Evolutionary conservation across 2,113 vertebrate species (phyloP).

Genomic region (Brachypteracias leptosomus): DNA sequence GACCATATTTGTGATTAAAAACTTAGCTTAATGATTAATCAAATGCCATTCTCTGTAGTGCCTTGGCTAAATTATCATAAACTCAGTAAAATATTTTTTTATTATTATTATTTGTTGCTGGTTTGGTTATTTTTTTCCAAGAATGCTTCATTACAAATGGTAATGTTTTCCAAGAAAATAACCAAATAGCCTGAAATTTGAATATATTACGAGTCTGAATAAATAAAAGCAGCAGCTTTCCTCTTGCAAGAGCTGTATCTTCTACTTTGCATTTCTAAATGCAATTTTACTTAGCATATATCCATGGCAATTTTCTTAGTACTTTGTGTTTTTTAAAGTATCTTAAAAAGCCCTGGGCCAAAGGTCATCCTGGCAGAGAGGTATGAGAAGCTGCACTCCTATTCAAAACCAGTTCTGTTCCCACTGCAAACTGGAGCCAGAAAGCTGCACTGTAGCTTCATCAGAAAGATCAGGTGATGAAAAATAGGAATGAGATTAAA

Average conservation of each 20-base stretch:
- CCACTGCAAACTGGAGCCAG: not conserved
- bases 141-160: not conserved
- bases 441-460: not conserved
- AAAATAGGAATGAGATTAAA: not conserved
- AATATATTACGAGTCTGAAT: not conserved
- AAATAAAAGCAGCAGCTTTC: not conserved
- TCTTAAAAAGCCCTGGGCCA: not conserved
- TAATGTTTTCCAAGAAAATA: not conserved
- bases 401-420: not conserved
- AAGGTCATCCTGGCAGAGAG: not conserved
- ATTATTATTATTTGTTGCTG: not conserved
- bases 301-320: not conserved
- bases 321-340: not conserved
- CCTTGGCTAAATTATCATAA: not conserved
- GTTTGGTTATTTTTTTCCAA: not conserved
- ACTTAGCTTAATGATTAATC: not conserved
- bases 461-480: not conserved
- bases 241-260: not conserved
- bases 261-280: not conserved
- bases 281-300: not conserved
- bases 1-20: not conserved
- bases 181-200: not conserved
- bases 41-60: not conserved
- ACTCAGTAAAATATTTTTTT: not conserved
- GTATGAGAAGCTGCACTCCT: not conserved